Base-by-base conservation (phyloP, 2,888 invertebrate species). In the Aplocera efformata region DNA sequence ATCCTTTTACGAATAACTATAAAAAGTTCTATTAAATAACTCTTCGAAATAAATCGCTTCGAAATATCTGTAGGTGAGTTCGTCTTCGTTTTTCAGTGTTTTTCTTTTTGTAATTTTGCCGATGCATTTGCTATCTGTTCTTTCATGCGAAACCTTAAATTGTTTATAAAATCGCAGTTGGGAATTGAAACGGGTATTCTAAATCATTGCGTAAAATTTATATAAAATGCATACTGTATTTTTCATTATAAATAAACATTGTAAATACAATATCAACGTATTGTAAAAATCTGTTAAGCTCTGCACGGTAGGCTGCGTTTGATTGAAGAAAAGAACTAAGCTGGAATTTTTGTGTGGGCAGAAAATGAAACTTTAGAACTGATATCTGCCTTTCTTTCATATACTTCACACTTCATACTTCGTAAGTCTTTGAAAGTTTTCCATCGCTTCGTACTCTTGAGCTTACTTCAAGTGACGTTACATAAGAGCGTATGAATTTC, bases 391-490 rank as follows among this genome's bases (percentile, higher is more conserved):
- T 68, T 56, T 69, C 65, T 67, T 67, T 75, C 67, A 69, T 72
- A 70, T 64, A 55, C 13, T 17, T 17, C 13, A 5, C 13, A 17
- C 13, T 17, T 17, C 13, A 17, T 17, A 17, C 13, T 17, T 17
- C 13, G 60, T 51, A 63, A 56, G 58, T 71, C 54, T 59, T 63
- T 55, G 64, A 71, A 80, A 79, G 60, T 77, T 78, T 62, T 59
- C 56, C 46, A 57, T 58, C 59, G 71, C 62, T 68, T 63, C 56
- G 56, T 66, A 67, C 64, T 73, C 68, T 43, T 48, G 55, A 57
- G 58, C 60, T 59, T 58, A 66, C 62, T 70, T 73, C 67, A 70
- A 78, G 72, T 70, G 67, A 65, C 67, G 63, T 76, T 67, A 69
- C 58, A 71, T 68, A 69, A 72, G 64, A 66, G 53, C 63, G 63